Conservation (phyloP, 2,113 vertebrate genomes). For the Bubalus kerabau region DNA sequence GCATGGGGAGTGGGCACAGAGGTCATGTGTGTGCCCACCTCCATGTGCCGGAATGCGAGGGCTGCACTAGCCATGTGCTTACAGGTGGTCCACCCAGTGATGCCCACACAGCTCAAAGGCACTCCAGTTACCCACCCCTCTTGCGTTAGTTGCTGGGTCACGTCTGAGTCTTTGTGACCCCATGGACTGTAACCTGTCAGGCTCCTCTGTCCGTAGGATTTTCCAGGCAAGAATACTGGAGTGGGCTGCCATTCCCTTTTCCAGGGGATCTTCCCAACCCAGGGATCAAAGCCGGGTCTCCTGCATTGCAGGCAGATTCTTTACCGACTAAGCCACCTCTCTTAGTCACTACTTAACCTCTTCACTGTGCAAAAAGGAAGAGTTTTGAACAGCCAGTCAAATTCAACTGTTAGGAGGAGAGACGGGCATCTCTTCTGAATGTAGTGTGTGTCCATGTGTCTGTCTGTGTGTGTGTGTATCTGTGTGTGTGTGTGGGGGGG, state of each 20-base stretch:
- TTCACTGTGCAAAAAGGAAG: neutral
- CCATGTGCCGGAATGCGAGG: neutral
- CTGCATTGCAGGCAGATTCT: neutral
- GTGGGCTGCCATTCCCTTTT: neutral
- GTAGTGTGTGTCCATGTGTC: rapidly evolving
- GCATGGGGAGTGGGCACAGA: neutral
- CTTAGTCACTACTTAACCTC: neutral
- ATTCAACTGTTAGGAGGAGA: neutral
- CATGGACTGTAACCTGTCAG: neutral
- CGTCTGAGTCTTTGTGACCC: neutral
- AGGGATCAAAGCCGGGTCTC: neutral
- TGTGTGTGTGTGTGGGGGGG: rapidly evolving
- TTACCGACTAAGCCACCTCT: neutral
- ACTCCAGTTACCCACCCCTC: neutral
- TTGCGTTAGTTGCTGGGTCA: neutral
- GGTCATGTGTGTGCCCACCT: neutral
- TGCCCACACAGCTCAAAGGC: neutral
- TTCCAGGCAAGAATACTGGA: neutral
- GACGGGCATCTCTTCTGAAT: neutral
- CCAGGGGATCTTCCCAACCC: neutral
- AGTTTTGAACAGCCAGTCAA: neutral
- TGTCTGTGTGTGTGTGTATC: neutral
- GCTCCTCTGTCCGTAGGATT: neutral
- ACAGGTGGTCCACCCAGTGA: neutral
- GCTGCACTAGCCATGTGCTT: neutral